Evolutionary conservation across 2,113 vertebrate species (phyloP).

Genomic region (Raphicerus campestris): DNA sequence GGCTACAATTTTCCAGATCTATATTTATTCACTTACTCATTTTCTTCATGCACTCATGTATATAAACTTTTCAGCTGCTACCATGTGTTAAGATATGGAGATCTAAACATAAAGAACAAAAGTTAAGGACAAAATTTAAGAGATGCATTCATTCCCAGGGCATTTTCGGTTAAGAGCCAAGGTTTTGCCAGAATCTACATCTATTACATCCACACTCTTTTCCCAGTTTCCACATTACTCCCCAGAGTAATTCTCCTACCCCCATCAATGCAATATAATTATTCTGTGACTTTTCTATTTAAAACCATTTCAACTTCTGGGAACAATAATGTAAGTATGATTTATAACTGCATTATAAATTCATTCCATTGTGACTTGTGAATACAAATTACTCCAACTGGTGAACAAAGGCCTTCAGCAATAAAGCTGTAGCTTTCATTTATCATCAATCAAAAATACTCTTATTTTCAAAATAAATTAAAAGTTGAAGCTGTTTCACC

Average conservation of each 20-base stretch:
- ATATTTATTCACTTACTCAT: not conserved
- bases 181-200: not conserved
- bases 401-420: not conserved
- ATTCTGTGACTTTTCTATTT: not conserved
- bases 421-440: not conserved
- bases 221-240: not conserved
- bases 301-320: not conserved
- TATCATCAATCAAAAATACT: not conserved
- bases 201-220: not conserved
- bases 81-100: not conserved
- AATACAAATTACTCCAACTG: not conserved
- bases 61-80: not conserved
- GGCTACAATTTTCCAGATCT: not conserved
- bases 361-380: not conserved
- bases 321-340: not conserved
- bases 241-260: not conserved
- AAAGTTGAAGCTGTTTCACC: not conserved
- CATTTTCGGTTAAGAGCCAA: not conserved
- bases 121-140: not conserved
- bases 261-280: not conserved
- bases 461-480: not conserved
- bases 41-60: not conserved
- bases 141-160: not conserved
- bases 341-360: not conserved
- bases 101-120: not conserved